Conservation (phyloP, 2,888 invertebrate species). For the Torymus aiolomorphi region DNA sequence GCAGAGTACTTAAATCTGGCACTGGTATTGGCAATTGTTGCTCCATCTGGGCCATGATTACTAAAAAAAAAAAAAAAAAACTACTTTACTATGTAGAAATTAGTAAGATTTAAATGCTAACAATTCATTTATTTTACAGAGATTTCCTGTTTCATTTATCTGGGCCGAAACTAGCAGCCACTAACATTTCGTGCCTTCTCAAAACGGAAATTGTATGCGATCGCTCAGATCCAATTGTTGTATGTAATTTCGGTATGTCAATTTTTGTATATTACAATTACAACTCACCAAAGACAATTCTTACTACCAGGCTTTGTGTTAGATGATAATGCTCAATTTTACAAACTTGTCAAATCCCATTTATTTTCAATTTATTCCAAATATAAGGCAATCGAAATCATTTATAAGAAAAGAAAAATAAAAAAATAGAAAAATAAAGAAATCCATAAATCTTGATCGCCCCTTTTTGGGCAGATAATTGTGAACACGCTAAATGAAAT, state of each 20-base stretch:
- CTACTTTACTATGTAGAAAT: neutral
- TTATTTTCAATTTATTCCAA: too few relatives aligned
- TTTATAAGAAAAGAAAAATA: too few relatives aligned
- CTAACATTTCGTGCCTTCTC: constrained; percentile 85
- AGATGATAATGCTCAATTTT: too few relatives aligned
- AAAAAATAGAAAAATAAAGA: too few relatives aligned
- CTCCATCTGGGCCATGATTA: constrained; percentile 53
- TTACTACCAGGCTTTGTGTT: too few relatives aligned
- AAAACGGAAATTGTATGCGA: constrained; percentile 88
- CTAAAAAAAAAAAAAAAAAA: constrained; percentile 33
- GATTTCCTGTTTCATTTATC: constrained; percentile 84
- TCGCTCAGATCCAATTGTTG: constrained; percentile 85
- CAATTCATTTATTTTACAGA: constrained; percentile 77
- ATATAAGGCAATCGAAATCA: too few relatives aligned
- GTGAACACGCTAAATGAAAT: too few relatives aligned
- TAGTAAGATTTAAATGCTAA: neutral
- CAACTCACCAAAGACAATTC: neutral
- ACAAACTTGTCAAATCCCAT: too few relatives aligned
- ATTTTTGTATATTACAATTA: neutral
- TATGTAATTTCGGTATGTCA: constrained; percentile 77
- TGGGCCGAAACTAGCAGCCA: constrained; percentile 80
- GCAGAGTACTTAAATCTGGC: constrained; percentile 77
- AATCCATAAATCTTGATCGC: too few relatives aligned
- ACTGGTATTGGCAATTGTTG: constrained; percentile 76
- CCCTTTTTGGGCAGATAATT: too few relatives aligned